Percentiles rank a stretch among this genome's conserved stretches.
Evolutionary conservation across 2,797 vertebrate genomes (phyloP).

Genomic region (Simalia tracyae): DNA sequence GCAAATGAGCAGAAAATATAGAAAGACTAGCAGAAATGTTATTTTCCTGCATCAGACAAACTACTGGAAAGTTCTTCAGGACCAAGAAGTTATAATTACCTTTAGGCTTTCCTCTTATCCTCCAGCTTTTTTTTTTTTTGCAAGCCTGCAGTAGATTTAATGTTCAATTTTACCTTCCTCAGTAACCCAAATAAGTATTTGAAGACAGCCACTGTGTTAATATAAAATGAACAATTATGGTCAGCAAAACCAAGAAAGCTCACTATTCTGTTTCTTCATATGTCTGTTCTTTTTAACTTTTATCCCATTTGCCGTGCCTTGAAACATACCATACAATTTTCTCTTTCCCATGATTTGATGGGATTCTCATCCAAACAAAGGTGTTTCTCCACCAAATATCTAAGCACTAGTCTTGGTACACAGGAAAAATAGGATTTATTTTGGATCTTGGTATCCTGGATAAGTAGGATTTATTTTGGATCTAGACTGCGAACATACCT

Average conservation of each 20-base stretch:
- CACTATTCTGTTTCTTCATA: too few species aligned
- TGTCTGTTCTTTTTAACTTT: neutral
- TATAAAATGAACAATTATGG: neutral
- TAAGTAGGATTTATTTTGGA: neutral
- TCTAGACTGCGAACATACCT: neutral
- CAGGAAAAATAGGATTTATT: neutral
- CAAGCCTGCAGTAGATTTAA: slow-evolving; percentile 26
- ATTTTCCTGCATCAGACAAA: neutral
- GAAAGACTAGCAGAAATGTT: neutral
- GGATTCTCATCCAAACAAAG: neutral
- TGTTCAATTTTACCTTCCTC: slow-evolving; percentile 33
- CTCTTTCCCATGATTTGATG: neutral
- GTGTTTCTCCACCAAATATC: neutral
- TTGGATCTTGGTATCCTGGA: neutral
- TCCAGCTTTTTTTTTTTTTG: slow-evolving; percentile 22
- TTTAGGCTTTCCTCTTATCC: slow-evolving; percentile 10
- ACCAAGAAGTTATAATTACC: neutral
- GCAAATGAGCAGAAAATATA: neutral
- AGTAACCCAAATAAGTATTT: neutral
- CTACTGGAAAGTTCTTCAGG: neutral
- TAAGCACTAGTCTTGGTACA: neutral
- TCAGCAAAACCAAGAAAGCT: neutral
- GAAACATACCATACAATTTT: neutral
- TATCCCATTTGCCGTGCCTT: too few species aligned
- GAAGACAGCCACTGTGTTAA: neutral